Evolutionary conservation across 1,140 invertebrate genomes (phyloP).

Genomic region (Halesus radiatus): DNA sequence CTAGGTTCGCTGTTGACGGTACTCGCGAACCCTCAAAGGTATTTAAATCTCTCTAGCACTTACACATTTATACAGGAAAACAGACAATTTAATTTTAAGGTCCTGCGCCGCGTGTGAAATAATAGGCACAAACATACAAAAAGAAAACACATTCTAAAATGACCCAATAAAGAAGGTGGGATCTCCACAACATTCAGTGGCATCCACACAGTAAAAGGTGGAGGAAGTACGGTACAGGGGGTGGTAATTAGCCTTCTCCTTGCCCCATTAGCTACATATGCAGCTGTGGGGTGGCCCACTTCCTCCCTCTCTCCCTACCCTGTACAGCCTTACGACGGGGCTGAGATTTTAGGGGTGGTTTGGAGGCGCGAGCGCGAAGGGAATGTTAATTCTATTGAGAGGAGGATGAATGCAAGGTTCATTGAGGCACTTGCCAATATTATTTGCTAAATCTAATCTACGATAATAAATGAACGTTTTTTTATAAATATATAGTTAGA

Average conservation of each 20-base stretch:
- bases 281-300: slow-evolving; percentile 30
- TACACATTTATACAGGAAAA: too few relatives aligned
- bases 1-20: too few relatives aligned
- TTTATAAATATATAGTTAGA: too few relatives aligned
- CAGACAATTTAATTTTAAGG: too few relatives aligned
- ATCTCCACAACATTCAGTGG: not conserved
- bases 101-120: too few relatives aligned
- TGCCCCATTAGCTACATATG: slow-evolving; percentile 54
- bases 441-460: too few relatives aligned
- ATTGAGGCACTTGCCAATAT: too few relatives aligned
- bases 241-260: slow-evolving; percentile 53
- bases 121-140: too few relatives aligned
- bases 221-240: slow-evolving; percentile 8
- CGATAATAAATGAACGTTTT: too few relatives aligned
- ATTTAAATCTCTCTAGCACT: too few relatives aligned
- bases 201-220: not conserved
- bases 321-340: not conserved
- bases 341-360: slow-evolving; percentile 20
- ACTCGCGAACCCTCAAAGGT: too few relatives aligned
- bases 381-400: slow-evolving; percentile 29
- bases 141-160: too few relatives aligned
- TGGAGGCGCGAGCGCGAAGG: slow-evolving; percentile 3
- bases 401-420: not conserved
- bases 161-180: not conserved
- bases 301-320: not conserved